phyloP scores from a whole-genome alignment of 2,113 vertebrate genomes.

The Tenebrosternarchus preto region DNA sequence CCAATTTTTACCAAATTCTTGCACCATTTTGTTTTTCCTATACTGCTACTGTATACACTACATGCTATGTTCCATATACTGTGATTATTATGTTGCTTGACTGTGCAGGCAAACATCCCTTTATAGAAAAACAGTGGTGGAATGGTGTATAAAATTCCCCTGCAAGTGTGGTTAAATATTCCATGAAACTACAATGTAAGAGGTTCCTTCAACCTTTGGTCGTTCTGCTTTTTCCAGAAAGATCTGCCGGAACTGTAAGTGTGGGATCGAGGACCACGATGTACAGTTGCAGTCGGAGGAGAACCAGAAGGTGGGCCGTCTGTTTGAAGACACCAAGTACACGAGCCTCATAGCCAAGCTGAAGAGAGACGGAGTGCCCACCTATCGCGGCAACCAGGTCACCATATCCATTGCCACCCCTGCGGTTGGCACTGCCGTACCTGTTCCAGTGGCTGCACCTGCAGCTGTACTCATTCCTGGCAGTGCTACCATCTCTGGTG shows the following conservation, averaged over 20 bases:
- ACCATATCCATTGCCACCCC: slow-evolving; percentile 82
- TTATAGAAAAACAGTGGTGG: too few relatives aligned
- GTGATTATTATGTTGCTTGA: too few relatives aligned
- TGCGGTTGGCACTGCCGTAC: slow-evolving; percentile 49
- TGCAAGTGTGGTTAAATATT: neutral
- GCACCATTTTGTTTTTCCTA: neutral
- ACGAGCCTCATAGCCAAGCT: slow-evolving; percentile 92
- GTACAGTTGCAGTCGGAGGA: slow-evolving; percentile 86
- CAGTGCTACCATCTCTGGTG: neutral
- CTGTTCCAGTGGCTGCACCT: slow-evolving; percentile 15
- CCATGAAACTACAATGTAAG: neutral
- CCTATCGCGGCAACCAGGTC: slow-evolving; percentile 85
- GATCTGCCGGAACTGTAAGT: slow-evolving; percentile 97
- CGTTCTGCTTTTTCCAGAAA: slow-evolving; percentile 76
- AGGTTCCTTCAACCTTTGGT: neutral
- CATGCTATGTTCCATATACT: too few relatives aligned
- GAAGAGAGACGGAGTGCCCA: slow-evolving; percentile 85
- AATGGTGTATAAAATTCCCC: too few relatives aligned
- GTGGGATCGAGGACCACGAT: slow-evolving; percentile 91
- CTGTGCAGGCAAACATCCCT: too few relatives aligned
- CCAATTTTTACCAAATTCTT: neutral
- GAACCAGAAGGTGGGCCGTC: slow-evolving; percentile 92
- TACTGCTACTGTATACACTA: too few relatives aligned
- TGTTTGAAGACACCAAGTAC: slow-evolving; percentile 97
- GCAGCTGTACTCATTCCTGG: slow-evolving; percentile 9